phyloP scores from a whole-genome alignment of 2,797 vertebrate species.

The Kryptolebias ocellatus region DNA sequence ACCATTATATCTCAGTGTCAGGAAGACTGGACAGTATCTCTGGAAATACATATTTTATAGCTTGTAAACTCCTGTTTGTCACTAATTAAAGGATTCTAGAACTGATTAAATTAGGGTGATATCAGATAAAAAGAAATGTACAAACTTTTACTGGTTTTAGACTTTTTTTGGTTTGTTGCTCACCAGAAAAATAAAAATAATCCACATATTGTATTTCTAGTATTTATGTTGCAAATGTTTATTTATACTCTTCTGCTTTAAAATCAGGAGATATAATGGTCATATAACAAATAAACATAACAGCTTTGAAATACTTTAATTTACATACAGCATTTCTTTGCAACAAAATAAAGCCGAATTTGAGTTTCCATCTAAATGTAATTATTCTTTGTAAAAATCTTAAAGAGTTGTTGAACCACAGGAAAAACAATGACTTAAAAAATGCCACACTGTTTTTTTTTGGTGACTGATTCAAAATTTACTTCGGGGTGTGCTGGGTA shows the following conservation, averaged over 20 bases:
- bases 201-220: too few species aligned
- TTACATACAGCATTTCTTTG: too few species aligned
- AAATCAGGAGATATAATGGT: too few species aligned
- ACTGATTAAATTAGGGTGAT: constrained; percentile 20
- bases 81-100: not conserved
- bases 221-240: too few species aligned
- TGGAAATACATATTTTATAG: constrained; percentile 36
- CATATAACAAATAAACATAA: too few species aligned
- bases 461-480: not conserved
- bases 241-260: too few species aligned
- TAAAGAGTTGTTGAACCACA: too few species aligned
- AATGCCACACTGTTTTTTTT: not conserved
- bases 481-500: too few species aligned
- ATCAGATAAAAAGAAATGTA: constrained; percentile 2
- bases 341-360: too few species aligned
- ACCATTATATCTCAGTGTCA: constrained; percentile 41
- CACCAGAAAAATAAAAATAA: not conserved
- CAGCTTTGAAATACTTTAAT: too few species aligned
- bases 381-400: too few species aligned
- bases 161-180: not conserved
- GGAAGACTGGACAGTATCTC: constrained; percentile 39
- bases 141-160: not conserved
- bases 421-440: not conserved
- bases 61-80: constrained; percentile 13
- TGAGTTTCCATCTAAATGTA: too few species aligned